Evolutionary conservation across 1,140 invertebrate genomes (phyloP), one percentile per base, ranked within the genome.

Genomic region (Rhizoglyphus robini): DNA sequence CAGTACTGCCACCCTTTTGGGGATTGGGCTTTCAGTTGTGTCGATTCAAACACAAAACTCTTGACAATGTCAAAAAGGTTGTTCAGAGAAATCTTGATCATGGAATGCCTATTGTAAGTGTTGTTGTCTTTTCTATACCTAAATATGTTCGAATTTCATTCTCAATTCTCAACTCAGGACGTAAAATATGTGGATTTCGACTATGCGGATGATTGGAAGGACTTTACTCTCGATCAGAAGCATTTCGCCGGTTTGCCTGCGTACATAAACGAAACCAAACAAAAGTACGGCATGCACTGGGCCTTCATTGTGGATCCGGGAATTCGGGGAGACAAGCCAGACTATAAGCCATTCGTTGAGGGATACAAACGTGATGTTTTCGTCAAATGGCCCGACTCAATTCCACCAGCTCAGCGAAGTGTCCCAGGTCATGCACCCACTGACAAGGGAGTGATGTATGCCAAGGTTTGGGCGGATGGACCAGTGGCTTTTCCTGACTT

Each of bases 21-120:
- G 41, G 41, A 15, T 23, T 46, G 41, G 41, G 41, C n/a, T n/a
- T n/a, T n/a, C n/a, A n/a, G 65, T 69, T 81, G 0, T 80, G 78
- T 68, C 85, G 85, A 73, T 90, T 79, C 74, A 83, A 85, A 54
- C 87, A 87, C 69, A 79, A 80, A 65, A 81, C 11, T 57, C 23
- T 57, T 11, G 23, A 11, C 11, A 11, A 57, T 23, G 29, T 57
- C 13, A 11, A 57, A 30, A 57, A 57, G 11, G 51, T 57, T 20
- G 29, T 57, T 23, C 11, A 57, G 11, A 11, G 51, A 57, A 57
- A 57, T 30, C 11, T 57, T 23, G 23, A 57, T 11, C 11, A 11
- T 30, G 11, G 23, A 20, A 30, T 57, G 11, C 51, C 51, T 13
- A 11, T 57, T 13, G 51, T 57, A 57, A 46, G 41, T 46, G 41